Evolutionary conservation across 2,797 vertebrate species (phyloP), one percentile per base, ranked within the genome.

Genomic region (Macropodus opercularis): DNA sequence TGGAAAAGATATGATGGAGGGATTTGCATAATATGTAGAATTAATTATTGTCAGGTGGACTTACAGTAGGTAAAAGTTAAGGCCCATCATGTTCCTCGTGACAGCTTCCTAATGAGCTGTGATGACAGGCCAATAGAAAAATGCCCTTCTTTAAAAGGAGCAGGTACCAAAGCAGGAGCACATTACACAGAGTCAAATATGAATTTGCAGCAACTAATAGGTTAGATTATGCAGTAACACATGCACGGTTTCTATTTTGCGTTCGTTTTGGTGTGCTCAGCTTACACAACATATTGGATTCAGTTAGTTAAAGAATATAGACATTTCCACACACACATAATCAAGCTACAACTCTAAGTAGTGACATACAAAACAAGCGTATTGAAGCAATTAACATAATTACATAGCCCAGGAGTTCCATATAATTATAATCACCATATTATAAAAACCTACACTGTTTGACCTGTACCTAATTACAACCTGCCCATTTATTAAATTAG

Each of bases 51-150:
- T 23, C 61, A 49, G 65, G 43, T 40, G 35, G 60, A 59, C 27
- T 44, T 24, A 18, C 47, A 42, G 54, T 8, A 41, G 59, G 42
- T 70, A 60, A 63, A 24, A 29, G 38, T 57, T 65, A 31, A 22
- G 39, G 53, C 23, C 59, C 36, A 48, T 50, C 51, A 49, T n/a
- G 54, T 63, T 68, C 31, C 40, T 61, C 44, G 24, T 69, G 36
- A 63, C 61, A 56, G 49, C 43, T 72, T 75, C 56, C 50, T 71
- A 77, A 83, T 73, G 72, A 83, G 63, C 54, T n/a, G 27, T 55
- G 50, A 69, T 22, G 34, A 71, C 64, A 58, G 65, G 27, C 50
- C 5, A 21, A 23, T 9, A 39, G 47, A 57, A 64, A 53, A 22
- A 26, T n/a, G 34, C 48, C 36, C 18, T 12, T 55, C 43, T 43